Conservation (phyloP, 2,797 vertebrate genomes). For the Ctenosaura bakeri region DNA sequence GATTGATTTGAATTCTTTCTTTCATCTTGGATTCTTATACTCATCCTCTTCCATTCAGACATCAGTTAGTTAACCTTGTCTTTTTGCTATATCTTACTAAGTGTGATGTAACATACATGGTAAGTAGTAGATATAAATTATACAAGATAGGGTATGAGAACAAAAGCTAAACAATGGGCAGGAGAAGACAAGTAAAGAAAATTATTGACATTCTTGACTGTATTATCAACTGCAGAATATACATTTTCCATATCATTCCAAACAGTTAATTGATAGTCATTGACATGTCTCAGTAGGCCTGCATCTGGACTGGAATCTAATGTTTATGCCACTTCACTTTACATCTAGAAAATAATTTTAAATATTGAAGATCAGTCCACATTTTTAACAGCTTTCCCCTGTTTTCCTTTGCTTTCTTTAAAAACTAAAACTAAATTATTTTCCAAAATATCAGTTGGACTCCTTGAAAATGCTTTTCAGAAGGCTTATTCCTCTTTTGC, state of each 20-base stretch:
- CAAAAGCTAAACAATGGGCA: no score
- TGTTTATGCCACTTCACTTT: conserved; percentile 47
- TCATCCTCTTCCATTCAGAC: no score
- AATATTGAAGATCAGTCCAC: conserved; percentile 62
- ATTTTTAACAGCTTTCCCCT: conserved; percentile 57
- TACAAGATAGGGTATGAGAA: no score
- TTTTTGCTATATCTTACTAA: neutral
- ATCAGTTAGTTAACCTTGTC: no score
- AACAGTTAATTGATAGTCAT: conserved; percentile 57
- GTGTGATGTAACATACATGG: neutral
- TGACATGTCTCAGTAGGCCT: conserved; percentile 50
- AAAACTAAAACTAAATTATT: no score
- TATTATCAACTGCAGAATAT: conserved; percentile 46
- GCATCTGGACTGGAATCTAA: conserved; percentile 25
- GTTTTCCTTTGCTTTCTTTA: neutral
- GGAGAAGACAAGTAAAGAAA: no score
- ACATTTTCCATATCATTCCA: conserved; percentile 42
- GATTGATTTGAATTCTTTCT: no score
- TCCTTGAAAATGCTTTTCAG: conserved; percentile 66
- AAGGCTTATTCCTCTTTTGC: conserved; percentile 15
- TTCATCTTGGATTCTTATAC: no score
- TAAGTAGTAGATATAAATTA: no score
- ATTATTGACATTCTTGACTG: no score
- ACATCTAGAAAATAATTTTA: conserved; percentile 54
- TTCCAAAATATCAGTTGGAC: conserved; percentile 58